Percentiles rank a stretch among this genome's conserved stretches.
These are phyloP conservation scores for Casuarius casuarius DNA, from an alignment of 2,113 vertebrate genomes.

Conservation along the genomic window DNA sequence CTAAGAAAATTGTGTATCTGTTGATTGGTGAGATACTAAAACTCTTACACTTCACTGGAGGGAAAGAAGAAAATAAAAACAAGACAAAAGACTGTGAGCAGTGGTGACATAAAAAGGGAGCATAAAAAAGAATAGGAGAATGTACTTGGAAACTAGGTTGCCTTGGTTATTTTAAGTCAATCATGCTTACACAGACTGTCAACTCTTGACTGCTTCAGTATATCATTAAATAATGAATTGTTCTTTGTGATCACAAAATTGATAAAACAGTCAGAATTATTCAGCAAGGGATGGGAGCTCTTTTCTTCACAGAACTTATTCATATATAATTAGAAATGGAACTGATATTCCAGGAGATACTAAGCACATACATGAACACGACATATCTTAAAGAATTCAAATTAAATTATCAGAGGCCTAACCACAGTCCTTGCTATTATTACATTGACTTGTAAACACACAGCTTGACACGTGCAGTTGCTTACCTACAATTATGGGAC, in stretches of 20 bases:
- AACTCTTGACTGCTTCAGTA: conserved; percentile 35
- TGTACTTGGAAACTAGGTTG: conserved; percentile 36
- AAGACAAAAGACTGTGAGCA: conserved; percentile 45
- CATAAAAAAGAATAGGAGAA: conserved; percentile 10
- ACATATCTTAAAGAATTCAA: neutral
- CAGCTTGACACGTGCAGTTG: neutral
- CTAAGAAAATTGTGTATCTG: conserved; percentile 1
- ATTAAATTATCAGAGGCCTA: neutral
- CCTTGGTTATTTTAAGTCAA: conserved; percentile 59
- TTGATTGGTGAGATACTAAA: conserved; percentile 39
- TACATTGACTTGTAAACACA: neutral
- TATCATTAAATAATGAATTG: conserved; percentile 56
- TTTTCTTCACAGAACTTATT: neutral
- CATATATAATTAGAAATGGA: conserved; percentile 14
- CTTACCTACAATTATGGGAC: neutral
- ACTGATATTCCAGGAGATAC: conserved; percentile 12
- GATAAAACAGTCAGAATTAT: conserved; percentile 23
- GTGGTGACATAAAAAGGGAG: conserved; percentile 27
- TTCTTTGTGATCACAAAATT: conserved; percentile 30
- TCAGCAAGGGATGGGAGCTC: neutral
- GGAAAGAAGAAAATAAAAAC: conserved; percentile 23
- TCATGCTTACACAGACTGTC: conserved; percentile 13
- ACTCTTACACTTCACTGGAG: neutral
- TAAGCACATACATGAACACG: neutral
- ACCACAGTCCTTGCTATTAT: neutral